Evolutionary conservation across 2,113 vertebrate species (phyloP).

Genomic region (Centropus unirufus): DNA sequence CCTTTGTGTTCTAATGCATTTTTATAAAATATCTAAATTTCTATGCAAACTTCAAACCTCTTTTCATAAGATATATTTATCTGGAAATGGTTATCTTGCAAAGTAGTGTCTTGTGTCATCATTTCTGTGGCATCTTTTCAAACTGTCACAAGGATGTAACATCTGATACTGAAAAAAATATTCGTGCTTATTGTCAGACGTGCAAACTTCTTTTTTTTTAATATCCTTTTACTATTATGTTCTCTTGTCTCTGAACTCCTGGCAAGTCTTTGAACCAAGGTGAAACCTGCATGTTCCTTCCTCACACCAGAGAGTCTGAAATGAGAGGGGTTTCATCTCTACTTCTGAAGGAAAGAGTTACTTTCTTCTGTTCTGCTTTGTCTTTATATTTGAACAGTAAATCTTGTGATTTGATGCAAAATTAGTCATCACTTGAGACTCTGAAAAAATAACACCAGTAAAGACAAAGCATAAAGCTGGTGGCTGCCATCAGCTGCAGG

Average conservation of each 20-base stretch:
- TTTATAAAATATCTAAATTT: conserved; percentile 58
- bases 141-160: conserved; percentile 11
- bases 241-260: conserved; percentile 14
- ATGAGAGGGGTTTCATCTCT: not conserved
- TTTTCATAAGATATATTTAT: conserved; percentile 55
- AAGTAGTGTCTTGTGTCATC: conserved; percentile 36
- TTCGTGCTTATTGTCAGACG: conserved; percentile 16
- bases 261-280: conserved; percentile 38
- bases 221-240: conserved; percentile 37
- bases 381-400: not conserved
- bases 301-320: not conserved
- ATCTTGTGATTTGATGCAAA: not conserved
- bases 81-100: conserved; percentile 44
- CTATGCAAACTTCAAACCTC: conserved; percentile 23
- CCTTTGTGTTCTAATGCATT: conserved; percentile 58
- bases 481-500: not conserved
- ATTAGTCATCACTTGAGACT: not conserved
- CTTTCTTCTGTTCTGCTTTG: not conserved
- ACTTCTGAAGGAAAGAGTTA: not conserved
- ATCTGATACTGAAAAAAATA: conserved; percentile 59
- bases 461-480: not conserved
- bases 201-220: conserved; percentile 12
- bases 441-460: not conserved
- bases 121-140: conserved; percentile 48
- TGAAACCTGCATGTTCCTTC: not conserved